Percentiles rank a stretch among this genome's conserved stretches.
Conservation (phyloP, 2,888 invertebrate species). For the Cryptocephalus primarius region DNA sequence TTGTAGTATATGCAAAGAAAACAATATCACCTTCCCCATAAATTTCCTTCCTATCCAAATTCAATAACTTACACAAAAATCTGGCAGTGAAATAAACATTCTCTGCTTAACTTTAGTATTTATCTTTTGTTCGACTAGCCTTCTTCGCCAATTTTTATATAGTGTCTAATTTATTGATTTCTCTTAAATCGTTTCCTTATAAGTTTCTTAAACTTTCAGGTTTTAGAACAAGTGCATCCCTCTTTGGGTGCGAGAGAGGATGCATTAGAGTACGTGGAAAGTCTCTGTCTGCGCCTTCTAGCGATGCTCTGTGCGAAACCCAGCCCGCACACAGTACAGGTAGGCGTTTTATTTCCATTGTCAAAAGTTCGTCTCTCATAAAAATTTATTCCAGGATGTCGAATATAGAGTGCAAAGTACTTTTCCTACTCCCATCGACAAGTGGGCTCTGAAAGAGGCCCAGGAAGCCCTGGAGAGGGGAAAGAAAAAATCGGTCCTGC, state of each 20-base stretch:
- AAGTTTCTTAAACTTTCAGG: constrained; percentile 41
- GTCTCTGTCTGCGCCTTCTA: constrained; percentile 76
- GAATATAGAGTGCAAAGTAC: constrained; percentile 85
- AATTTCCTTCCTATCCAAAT: no score
- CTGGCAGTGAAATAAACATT: no score
- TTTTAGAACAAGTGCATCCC: constrained; percentile 85
- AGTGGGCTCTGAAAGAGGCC: constrained; percentile 87
- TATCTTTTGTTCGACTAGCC: no score
- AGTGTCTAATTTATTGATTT: no score
- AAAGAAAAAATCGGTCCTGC: constrained; percentile 64
- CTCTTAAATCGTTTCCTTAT: no score
- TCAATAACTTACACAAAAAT: no score
- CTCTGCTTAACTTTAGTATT: no score
- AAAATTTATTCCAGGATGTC: constrained; percentile 57
- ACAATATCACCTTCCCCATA: no score
- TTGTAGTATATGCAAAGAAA: no score
- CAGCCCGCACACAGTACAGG: constrained; percentile 69
- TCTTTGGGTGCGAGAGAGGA: constrained; percentile 75
- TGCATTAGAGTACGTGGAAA: constrained; percentile 87
- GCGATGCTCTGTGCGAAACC: constrained; percentile 81
- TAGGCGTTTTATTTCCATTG: constrained; percentile 21
- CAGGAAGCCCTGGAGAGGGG: constrained; percentile 71
- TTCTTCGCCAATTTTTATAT: no score
- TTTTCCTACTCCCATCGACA: constrained; percentile 91
- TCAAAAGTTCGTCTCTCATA: no score